phyloP scores from a whole-genome alignment of 2,797 vertebrate species.

The Rhinogobio ventralis region DNA sequence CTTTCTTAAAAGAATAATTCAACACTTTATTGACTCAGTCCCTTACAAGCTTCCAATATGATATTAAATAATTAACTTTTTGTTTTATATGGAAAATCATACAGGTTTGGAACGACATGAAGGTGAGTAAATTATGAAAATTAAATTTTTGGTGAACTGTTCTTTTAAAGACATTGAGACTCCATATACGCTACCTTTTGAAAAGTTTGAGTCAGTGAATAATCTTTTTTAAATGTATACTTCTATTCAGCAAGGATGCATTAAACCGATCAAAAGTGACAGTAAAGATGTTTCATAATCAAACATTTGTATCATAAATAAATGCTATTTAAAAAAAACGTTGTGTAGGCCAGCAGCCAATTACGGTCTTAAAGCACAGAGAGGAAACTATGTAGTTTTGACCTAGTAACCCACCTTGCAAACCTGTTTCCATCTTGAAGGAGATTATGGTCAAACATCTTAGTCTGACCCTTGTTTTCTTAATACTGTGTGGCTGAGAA shows the following conservation, averaged over 20 bases:
- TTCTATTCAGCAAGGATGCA: neutral
- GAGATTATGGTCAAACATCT: conserved; percentile 13
- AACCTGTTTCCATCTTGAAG: conserved; percentile 1
- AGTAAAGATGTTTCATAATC: neutral
- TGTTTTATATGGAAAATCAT: neutral
- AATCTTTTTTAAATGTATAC: neutral
- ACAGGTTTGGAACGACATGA: neutral
- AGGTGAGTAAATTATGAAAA: too few relatives aligned
- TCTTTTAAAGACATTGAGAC: neutral
- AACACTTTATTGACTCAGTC: neutral
- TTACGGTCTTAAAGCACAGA: neutral
- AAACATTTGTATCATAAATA: neutral
- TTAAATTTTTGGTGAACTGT: neutral
- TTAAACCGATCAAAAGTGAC: neutral
- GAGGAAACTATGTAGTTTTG: conserved; percentile 14
- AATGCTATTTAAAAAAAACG: too few relatives aligned
- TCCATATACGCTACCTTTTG: neutral
- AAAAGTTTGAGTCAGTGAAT: neutral
- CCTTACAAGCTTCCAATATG: neutral
- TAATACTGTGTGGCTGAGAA: conserved; percentile 9
- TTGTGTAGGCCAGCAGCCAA: conserved; percentile 3
- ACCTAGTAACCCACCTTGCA: neutral
- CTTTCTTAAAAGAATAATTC: neutral
- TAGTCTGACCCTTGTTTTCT: conserved; percentile 3
- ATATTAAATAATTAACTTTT: neutral